Percentiles rank a stretch among this genome's conserved stretches.
These are phyloP conservation scores for Stenodera caucasica DNA, from an alignment of 2,888 invertebrate genomes.

Conservation along the genomic window DNA sequence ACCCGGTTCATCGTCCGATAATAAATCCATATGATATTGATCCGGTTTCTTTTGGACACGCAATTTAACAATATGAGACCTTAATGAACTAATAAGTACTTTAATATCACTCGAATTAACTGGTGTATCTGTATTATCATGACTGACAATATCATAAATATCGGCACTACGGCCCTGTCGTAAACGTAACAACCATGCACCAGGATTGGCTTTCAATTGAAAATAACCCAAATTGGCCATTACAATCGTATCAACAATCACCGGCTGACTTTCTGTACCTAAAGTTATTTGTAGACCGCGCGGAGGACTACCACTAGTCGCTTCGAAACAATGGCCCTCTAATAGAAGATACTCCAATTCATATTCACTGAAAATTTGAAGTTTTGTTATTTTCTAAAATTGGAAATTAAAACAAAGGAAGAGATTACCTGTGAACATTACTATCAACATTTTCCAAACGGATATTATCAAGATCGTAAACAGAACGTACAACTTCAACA, in stretches of 20 bases:
- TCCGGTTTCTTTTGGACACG: conserved; percentile 90
- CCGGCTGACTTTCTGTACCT: conserved; percentile 77
- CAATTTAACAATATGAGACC: conserved; percentile 88
- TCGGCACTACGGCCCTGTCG: conserved; percentile 93
- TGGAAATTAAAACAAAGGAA: too few relatives aligned
- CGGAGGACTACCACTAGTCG: conserved; percentile 87
- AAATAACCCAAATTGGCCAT: conserved; percentile 99
- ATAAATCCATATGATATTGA: conserved; percentile 81
- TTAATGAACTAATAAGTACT: conserved; percentile 79
- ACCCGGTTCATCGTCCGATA: conserved; percentile 76
- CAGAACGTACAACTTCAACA: conserved; percentile 88
- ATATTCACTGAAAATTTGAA: conserved; percentile 84
- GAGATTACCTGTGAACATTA: conserved; percentile 72
- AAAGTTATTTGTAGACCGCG: conserved; percentile 95
- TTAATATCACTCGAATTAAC: conserved; percentile 71
- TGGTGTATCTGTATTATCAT: conserved; percentile 76
- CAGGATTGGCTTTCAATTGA: conserved; percentile 96
- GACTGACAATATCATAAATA: conserved; percentile 89
- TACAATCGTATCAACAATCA: conserved; percentile 95
- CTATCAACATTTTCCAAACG: conserved; percentile 89
- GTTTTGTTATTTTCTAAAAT: too few relatives aligned
- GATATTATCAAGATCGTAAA: conserved; percentile 97
- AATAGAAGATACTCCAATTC: conserved; percentile 92
- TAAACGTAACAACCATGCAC: conserved; percentile 88
- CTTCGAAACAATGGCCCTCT: conserved; percentile 97